These are phyloP conservation scores for Oenanthe melanoleuca DNA, from an alignment of 2,113 vertebrate genomes.

Conservation along the genomic window DNA sequence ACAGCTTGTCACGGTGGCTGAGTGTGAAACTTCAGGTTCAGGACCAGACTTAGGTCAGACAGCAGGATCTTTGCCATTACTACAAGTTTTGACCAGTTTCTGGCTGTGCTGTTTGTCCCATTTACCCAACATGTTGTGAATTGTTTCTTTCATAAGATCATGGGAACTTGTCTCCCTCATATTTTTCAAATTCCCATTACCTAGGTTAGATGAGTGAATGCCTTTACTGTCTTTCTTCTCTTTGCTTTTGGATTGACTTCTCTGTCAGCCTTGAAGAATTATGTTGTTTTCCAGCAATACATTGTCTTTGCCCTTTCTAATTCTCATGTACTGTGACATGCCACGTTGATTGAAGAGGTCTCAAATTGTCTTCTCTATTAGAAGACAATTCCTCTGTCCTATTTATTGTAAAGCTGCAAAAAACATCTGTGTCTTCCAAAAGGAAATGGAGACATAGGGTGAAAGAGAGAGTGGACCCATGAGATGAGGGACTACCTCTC, in stretches of 20 bases:
- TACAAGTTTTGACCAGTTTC: background rate
- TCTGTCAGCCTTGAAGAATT: background rate
- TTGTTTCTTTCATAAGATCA: conserved; percentile 1
- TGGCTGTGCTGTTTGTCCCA: background rate
- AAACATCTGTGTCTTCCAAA: background rate
- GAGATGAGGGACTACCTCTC: background rate
- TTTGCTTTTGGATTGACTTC: background rate
- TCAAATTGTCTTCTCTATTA: background rate
- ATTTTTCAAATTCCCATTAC: background rate
- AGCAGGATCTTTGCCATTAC: background rate
- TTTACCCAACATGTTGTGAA: background rate
- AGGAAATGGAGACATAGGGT: background rate
- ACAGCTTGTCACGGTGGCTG: fast-evolving
- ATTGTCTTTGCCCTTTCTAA: background rate
- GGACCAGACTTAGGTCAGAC: background rate
- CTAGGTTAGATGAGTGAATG: background rate
- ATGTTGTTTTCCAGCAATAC: background rate
- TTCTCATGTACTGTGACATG: background rate
- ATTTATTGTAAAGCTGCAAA: background rate
- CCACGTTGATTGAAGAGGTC: background rate
- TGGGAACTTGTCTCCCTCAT: background rate
- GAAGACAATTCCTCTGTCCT: background rate
- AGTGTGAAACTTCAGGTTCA: background rate
- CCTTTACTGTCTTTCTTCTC: background rate
- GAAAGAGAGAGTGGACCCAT: background rate